These are phyloP conservation scores for Lasioglossum baleicum DNA, from an alignment of 1,140 invertebrate species.

Conservation along the genomic window DNA sequence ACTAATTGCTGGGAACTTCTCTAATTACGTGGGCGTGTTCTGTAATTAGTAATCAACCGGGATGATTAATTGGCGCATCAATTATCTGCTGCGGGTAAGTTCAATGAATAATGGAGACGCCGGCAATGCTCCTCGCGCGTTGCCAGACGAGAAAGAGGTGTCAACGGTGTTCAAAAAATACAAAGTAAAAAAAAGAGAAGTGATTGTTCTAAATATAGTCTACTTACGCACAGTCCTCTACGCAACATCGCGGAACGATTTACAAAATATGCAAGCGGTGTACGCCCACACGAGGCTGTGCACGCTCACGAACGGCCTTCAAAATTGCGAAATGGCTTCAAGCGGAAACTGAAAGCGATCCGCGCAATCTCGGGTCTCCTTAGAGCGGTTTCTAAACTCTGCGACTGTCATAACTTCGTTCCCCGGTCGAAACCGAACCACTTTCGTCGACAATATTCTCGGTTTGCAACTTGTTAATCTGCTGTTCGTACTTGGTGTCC, in stretches of 20 bases:
- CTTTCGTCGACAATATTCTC: neutral
- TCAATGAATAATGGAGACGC: neutral
- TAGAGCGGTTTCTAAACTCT: conserved; percentile 13
- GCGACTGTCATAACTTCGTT: neutral
- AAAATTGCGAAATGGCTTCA: conserved; percentile 7
- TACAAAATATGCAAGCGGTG: neutral
- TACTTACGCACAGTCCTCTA: neutral
- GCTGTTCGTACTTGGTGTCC: too few relatives aligned
- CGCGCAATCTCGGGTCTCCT: conserved; percentile 10
- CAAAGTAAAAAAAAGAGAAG: too few relatives aligned
- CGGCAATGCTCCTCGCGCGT: neutral
- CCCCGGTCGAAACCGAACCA: neutral
- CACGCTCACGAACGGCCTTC: conserved; percentile 14
- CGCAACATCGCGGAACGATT: neutral
- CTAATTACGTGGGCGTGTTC: neutral
- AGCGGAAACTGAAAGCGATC: conserved; percentile 19
- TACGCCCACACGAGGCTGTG: neutral
- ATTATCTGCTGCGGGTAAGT: neutral
- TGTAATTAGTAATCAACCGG: neutral
- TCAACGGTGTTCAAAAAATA: too few relatives aligned
- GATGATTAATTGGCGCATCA: neutral
- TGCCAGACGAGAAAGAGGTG: neutral
- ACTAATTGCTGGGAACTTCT: neutral
- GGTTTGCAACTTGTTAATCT: too few relatives aligned
- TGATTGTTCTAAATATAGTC: neutral